Evolutionary conservation across 2,113 vertebrate species (phyloP).

Genomic region (Syngnathus typhle): DNA sequence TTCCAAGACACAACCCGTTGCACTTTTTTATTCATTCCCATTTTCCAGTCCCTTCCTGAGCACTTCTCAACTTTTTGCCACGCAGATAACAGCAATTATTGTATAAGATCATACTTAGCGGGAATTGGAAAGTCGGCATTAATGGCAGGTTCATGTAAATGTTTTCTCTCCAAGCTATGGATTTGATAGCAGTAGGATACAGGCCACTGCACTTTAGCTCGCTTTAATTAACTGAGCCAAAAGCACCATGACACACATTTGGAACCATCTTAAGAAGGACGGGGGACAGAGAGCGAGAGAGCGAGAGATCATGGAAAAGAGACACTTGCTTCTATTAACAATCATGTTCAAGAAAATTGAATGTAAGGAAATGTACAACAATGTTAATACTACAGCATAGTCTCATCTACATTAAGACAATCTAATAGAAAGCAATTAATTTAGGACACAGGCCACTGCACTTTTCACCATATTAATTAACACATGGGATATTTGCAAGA

Average conservation of each 20-base stretch:
- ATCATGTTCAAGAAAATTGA: constrained; percentile 78
- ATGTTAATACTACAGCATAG: constrained; percentile 71
- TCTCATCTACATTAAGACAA: constrained; percentile 71
- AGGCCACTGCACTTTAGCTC: constrained; percentile 72
- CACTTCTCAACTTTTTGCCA: constrained; percentile 58
- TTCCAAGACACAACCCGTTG: constrained; percentile 78
- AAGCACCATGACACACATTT: constrained; percentile 66
- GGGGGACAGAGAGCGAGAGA: constrained; percentile 12
- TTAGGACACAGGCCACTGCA: constrained; percentile 78
- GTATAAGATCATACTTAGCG: constrained; percentile 62
- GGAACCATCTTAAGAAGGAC: constrained; percentile 57
- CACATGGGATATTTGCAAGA: constrained; percentile 63
- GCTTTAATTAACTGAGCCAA: constrained; percentile 75
- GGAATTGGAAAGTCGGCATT: constrained; percentile 68
- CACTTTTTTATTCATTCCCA: constrained; percentile 80
- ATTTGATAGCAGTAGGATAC: constrained; percentile 74
- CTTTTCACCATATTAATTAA: constrained; percentile 79
- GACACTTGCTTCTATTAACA: constrained; percentile 51
- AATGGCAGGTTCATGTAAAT: constrained; percentile 69
- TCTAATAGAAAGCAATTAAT: constrained; percentile 82
- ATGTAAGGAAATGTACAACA: constrained; percentile 77
- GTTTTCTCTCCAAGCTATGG: constrained; percentile 69
- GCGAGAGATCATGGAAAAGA: constrained; percentile 13
- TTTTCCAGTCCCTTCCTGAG: constrained; percentile 58
- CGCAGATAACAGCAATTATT: constrained; percentile 55